phyloP scores from a whole-genome alignment of 2,888 invertebrate genomes.

The Dolichomitus sp. region DNA sequence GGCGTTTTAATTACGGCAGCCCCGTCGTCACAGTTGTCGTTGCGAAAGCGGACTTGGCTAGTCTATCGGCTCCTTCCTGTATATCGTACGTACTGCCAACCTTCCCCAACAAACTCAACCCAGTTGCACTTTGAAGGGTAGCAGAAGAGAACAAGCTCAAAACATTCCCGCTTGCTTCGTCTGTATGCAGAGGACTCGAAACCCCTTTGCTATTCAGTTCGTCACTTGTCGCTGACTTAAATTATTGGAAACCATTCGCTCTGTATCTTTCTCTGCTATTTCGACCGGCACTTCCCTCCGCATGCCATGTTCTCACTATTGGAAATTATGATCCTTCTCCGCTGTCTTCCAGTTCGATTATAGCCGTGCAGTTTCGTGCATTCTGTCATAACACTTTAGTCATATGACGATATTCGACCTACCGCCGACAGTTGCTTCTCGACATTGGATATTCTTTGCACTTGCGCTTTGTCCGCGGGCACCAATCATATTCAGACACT shows the following conservation, averaged over 20 bases:
- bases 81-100: neutral
- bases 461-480: conserved; percentile 41
- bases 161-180: neutral
- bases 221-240: conserved; percentile 47
- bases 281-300: conserved; percentile 3
- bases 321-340: conserved; percentile 54
- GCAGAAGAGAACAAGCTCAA: neutral
- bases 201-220: conserved; percentile 28
- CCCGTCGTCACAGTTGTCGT: conserved; percentile 35
- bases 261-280: conserved; percentile 22
- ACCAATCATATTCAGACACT: neutral
- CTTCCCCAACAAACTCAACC: neutral
- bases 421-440: conserved; percentile 20
- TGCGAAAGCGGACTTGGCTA: conserved; percentile 18
- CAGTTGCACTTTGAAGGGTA: neutral
- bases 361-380: conserved; percentile 28
- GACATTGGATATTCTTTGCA: conserved; percentile 46
- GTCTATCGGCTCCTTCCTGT: conserved; percentile 26
- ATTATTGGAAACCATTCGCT: conserved; percentile 60
- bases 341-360: conserved; percentile 53
- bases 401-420: conserved; percentile 24
- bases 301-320: conserved; percentile 34
- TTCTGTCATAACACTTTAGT: conserved; percentile 14
- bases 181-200: neutral
- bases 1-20: conserved; percentile 68